Conservation (phyloP, 1,140 invertebrate genomes). For the Caerostris extrusa region DNA sequence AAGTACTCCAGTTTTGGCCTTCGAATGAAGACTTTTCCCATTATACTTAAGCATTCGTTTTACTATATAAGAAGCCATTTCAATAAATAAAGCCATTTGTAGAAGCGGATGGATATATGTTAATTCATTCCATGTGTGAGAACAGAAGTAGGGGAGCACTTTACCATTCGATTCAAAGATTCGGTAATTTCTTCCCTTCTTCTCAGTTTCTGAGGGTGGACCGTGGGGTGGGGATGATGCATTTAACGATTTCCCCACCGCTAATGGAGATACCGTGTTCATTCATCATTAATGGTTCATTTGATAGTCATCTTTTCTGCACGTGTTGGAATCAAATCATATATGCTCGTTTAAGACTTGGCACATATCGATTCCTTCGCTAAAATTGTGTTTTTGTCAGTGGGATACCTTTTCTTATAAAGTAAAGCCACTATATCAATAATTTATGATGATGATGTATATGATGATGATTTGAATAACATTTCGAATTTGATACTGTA, state of each 20-base stretch:
- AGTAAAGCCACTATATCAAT: no score
- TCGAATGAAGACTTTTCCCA: neutral
- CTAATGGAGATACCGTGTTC: conserved; percentile 25
- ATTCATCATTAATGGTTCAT: conserved; percentile 18
- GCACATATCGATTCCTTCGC: neutral
- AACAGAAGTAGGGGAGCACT: neutral
- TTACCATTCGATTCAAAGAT: neutral
- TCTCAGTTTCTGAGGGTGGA: neutral
- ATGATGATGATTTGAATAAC: no score
- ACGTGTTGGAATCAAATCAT: neutral
- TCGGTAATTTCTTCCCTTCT: neutral
- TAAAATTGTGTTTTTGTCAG: neutral
- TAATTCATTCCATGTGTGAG: conserved; percentile 46
- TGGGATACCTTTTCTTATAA: no score
- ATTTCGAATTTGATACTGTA: no score
- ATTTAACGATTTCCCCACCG: conserved; percentile 48
- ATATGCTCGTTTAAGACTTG: neutral
- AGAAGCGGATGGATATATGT: conserved; percentile 36
- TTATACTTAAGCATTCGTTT: conserved; percentile 7
- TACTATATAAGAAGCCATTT: conserved; percentile 38
- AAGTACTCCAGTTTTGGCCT: neutral
- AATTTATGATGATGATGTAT: no score
- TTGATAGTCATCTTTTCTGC: neutral
- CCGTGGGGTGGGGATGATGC: neutral
- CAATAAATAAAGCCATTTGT: conserved; percentile 57